Conservation (phyloP, 1,140 invertebrate species). For the Calliopsis andreniformis region DNA sequence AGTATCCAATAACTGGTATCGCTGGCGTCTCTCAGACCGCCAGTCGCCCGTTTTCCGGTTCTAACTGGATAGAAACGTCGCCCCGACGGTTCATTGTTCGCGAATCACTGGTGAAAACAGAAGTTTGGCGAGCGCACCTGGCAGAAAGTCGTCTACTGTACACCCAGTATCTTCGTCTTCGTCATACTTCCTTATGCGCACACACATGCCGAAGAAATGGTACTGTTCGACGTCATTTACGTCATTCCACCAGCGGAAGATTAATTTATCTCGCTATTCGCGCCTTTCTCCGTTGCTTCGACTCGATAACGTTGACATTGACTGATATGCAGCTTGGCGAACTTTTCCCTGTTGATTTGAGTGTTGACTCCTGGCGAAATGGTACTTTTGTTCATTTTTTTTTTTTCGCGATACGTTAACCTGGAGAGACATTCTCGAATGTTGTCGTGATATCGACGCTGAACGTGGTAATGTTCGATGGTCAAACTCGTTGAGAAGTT, state of each 20-base stretch:
- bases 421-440: not conserved
- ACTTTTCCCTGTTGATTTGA: not conserved
- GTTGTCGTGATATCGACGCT: not conserved
- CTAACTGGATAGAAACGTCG: constrained; percentile 52
- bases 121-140: constrained; percentile 25
- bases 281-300: not conserved
- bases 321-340: not conserved
- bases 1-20: constrained; percentile 53
- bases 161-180: too few species aligned
- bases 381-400: too few species aligned
- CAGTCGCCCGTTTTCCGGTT: constrained; percentile 69
- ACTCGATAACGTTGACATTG: not conserved
- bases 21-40: constrained; percentile 59
- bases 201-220: too few species aligned
- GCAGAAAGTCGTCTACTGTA: not conserved
- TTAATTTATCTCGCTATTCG: not conserved
- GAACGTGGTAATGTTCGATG: constrained; percentile 7
- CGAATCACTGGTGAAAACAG: constrained; percentile 47
- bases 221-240: not conserved
- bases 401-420: constrained; percentile 14
- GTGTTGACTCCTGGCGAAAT: not conserved
- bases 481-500: not conserved
- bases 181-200: too few species aligned
- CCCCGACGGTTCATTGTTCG: constrained; percentile 40
- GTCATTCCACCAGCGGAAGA: not conserved